phyloP scores from a whole-genome alignment of 1,140 invertebrate species.

The Bombus terrestris region DNA sequence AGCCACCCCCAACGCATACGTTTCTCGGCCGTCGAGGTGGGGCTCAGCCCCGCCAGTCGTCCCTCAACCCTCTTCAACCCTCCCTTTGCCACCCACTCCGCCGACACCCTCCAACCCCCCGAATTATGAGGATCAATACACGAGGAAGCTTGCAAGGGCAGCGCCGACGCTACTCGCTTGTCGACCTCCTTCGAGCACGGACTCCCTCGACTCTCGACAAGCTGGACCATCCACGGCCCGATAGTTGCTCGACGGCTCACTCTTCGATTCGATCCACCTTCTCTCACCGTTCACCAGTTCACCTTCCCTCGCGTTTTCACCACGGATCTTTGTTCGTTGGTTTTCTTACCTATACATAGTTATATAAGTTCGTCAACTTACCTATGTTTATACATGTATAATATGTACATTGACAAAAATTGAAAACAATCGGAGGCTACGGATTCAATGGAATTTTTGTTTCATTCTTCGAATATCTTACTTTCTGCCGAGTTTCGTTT shows the following conservation, averaged over 20 bases:
- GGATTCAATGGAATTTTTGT: no score
- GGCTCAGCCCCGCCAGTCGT: constrained; percentile 67
- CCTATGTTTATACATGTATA: not conserved
- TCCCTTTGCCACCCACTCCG: constrained; percentile 58
- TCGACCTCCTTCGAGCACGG: constrained; percentile 74
- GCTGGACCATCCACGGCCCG: constrained; percentile 52
- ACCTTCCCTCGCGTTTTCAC: not conserved
- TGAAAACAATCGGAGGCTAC: no score
- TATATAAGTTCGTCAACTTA: no score
- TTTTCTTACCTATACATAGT: no score
- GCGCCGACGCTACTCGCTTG: constrained; percentile 78
- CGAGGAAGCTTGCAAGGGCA: constrained; percentile 80
- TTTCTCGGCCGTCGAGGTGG: constrained; percentile 76
- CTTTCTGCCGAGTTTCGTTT: not conserved
- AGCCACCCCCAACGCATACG: constrained; percentile 78
- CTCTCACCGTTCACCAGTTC: not conserved
- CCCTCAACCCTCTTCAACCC: constrained; percentile 67
- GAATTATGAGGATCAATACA: constrained; percentile 83
- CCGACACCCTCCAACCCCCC: constrained; percentile 67
- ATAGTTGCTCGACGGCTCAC: constrained; percentile 18
- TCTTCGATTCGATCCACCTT: not conserved
- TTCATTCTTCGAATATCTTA: no score
- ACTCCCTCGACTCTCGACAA: constrained; percentile 49
- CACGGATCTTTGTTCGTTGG: not conserved
- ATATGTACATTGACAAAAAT: not conserved